A percentile compares a stretch with the other conserved stretches of the same genome.
Evolutionary conservation across 2,888 invertebrate genomes (phyloP).

Genomic region (Osmoderma eremita): DNA sequence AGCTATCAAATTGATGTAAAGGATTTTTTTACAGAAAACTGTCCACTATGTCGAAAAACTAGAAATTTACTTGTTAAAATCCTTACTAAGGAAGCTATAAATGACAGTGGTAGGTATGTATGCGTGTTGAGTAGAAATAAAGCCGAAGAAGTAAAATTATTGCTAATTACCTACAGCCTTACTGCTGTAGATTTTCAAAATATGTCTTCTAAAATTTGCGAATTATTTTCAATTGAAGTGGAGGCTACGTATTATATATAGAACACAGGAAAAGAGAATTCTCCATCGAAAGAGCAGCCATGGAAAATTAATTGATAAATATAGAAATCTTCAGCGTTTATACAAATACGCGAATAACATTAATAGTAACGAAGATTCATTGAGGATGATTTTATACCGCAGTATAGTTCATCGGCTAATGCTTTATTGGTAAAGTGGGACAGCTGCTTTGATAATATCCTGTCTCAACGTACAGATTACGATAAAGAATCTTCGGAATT

Average conservation of each 20-base stretch:
- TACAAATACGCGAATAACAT: not conserved
- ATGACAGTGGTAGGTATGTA: slow-evolving; percentile 12
- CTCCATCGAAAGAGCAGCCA: not conserved
- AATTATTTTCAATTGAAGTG: slow-evolving; percentile 8
- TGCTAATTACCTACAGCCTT: slow-evolving; percentile 2
- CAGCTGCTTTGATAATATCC: no score
- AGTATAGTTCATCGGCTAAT: no score
- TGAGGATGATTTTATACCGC: no score
- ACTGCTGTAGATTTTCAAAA: slow-evolving; percentile 8
- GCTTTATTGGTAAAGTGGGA: no score
- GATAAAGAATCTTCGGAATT: no score
- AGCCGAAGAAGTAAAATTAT: not conserved
- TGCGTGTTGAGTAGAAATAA: not conserved
- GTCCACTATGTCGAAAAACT: not conserved
- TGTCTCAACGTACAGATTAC: no score
- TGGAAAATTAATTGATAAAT: slow-evolving; percentile 26
- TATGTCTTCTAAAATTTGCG: not conserved
- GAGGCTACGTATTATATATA: slow-evolving; percentile 12
- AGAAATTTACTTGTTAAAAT: slow-evolving; percentile 6
- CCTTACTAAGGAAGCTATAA: slow-evolving; percentile 7
- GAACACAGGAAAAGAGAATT: slow-evolving; percentile 5
- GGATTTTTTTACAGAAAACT: not conserved
- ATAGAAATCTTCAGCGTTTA: slow-evolving; percentile 4
- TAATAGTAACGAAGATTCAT: no score
- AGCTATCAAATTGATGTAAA: slow-evolving; percentile 11